Conservation (phyloP, 2,797 vertebrate genomes). For the Schizopygopsis malacanthus region DNA sequence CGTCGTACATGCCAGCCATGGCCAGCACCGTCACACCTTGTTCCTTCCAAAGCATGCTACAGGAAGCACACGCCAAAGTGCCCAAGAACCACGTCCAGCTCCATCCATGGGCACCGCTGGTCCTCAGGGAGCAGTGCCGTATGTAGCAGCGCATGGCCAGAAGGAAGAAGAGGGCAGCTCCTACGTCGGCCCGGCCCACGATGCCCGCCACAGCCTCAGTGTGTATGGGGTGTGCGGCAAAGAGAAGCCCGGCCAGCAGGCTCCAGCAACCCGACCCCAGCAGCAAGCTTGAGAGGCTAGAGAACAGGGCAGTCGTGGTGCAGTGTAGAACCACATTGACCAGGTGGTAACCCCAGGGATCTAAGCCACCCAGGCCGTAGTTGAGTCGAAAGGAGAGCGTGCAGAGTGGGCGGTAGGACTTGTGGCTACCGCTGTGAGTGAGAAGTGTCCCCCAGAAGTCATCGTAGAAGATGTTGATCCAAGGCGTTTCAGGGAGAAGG, state of each 20-base stretch:
- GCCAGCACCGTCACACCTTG: slow-evolving; percentile 97
- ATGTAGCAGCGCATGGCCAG: slow-evolving; percentile 92
- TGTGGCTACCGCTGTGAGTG: slow-evolving; percentile 98
- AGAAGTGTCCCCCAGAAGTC: slow-evolving; percentile 99
- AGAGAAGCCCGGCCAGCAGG: slow-evolving; percentile 91
- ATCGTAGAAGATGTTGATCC: slow-evolving; percentile 97
- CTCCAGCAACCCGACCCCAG: slow-evolving; percentile 92
- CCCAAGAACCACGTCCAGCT: slow-evolving; percentile 89
- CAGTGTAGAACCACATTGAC: slow-evolving; percentile 91
- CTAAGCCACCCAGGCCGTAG: slow-evolving; percentile 88
- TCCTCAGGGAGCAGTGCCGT: slow-evolving; percentile 81
- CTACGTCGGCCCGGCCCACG: slow-evolving; percentile 94
- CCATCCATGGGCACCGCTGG: slow-evolving; percentile 39
- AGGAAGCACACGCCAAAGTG: slow-evolving; percentile 86
- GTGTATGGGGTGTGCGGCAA: slow-evolving; percentile 95
- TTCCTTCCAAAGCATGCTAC: slow-evolving; percentile 99
- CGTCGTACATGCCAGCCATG: slow-evolving; percentile 88
- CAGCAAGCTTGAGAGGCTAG: slow-evolving; percentile 87
- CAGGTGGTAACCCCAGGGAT: slow-evolving; percentile 96
- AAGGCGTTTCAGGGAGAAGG: slow-evolving; percentile 94
- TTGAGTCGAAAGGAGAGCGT: slow-evolving; percentile 98
- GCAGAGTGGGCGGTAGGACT: slow-evolving; percentile 97
- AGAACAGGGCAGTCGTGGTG: slow-evolving; percentile 89
- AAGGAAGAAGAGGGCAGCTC: slow-evolving; percentile 93
- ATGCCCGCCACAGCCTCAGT: slow-evolving; percentile 95